Evolutionary conservation across 2,113 vertebrate species (phyloP).

Genomic region (Dendropsophus ebraccatus): DNA sequence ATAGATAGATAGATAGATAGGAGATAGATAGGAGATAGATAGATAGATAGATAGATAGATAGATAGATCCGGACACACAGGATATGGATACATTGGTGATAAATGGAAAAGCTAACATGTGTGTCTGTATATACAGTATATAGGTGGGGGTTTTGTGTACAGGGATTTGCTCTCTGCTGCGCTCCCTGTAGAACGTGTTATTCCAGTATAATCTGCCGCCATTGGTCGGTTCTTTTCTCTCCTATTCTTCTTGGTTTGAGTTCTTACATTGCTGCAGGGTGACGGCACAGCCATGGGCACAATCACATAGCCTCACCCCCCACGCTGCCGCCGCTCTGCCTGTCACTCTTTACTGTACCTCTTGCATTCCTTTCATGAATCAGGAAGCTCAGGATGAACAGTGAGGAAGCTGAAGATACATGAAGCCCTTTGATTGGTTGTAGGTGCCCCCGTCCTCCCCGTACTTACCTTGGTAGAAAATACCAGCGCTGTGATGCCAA

Average conservation of each 20-base stretch:
- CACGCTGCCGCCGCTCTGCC: too few relatives aligned
- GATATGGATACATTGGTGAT: background rate
- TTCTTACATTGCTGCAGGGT: too few relatives aligned
- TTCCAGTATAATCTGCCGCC: background rate
- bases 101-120: background rate
- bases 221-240: background rate
- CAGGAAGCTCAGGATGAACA: background rate
- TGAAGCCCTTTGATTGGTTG: too few relatives aligned
- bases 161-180: background rate
- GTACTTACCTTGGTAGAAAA: slow-evolving; percentile 72
- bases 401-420: too few relatives aligned
- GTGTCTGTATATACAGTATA: background rate
- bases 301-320: too few relatives aligned
- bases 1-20: too few relatives aligned
- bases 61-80: background rate
- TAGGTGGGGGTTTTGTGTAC: too few relatives aligned
- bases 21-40: too few relatives aligned
- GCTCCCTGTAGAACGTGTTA: background rate
- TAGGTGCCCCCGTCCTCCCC: background rate
- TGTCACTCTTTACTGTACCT: too few relatives aligned
- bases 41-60: too few relatives aligned
- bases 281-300: too few relatives aligned
- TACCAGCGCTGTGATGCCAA: slow-evolving; percentile 75
- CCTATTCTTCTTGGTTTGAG: too few relatives aligned
- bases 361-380: background rate